Evolutionary conservation across 1,140 invertebrate species (phyloP), one percentile per base, ranked within the genome.

Genomic region (Lepidurus packardi): DNA sequence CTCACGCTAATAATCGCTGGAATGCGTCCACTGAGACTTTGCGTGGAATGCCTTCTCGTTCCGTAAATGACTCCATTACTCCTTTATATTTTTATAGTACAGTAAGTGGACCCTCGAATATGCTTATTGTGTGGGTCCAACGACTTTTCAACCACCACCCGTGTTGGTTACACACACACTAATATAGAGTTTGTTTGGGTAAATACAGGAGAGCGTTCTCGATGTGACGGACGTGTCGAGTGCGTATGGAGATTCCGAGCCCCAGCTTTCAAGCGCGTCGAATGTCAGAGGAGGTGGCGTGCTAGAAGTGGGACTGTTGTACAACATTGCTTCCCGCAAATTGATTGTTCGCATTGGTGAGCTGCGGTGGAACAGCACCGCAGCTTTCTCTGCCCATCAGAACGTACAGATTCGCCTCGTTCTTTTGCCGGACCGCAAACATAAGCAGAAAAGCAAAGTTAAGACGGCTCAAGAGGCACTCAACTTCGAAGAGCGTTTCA

Each of bases 401-500:
- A 78, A 78, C 43, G 43, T 82, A 34, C 84, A 94, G 90, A 93
- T 97, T 41, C 89, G 94, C 47, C 86, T 97, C 78, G 89, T 97
- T 43, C 86, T 97, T 80, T 85, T 97, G 77, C 96, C 95, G 0
- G 91, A 92, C 81, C 96, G 96, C 82, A 96, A 96, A 84, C 94
- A 96, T 83, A 94, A 95, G 81, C 93, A 93, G 84, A 97, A 97
- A 85, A 97, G 94, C 6, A 93, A 95, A 85, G 92, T 96, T 25
- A 90, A 94, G 78, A 90, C 92, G 79, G 43, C 47, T 24, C 81
- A 81, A 41, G 94, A 94, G 1, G 91, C 92, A 83, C 94, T 95
- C 1, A 92, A 94, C 82, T 97, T 94, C 83, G 92, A 96, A 89
- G 95, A 97, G 84, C 95, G 92, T 81, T 96, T 97, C 84, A 87